Percentiles rank a stretch among this genome's conserved stretches.
Conservation (phyloP, 2,797 vertebrate genomes). For the Eulemur mongoz region DNA sequence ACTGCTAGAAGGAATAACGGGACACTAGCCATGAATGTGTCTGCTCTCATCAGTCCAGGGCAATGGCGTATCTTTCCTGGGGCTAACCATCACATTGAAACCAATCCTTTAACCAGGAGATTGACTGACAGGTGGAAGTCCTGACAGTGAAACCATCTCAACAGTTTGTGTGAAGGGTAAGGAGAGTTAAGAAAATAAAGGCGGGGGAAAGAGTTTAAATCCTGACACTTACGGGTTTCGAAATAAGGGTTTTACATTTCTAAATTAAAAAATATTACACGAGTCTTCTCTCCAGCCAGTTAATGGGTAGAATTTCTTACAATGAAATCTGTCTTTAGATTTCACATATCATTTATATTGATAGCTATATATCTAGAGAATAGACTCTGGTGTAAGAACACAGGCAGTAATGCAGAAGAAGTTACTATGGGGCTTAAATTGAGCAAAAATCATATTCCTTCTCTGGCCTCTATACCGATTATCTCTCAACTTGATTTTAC, state of each 20-base stretch:
- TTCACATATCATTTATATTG: background rate
- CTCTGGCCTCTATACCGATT: background rate
- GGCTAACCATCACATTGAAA: background rate
- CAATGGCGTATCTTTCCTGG: background rate
- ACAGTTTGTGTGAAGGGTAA: background rate
- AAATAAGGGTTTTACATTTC: conserved; percentile 2
- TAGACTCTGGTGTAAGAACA: background rate
- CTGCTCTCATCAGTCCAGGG: background rate
- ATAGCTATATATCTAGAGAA: background rate
- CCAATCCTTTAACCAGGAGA: too few relatives aligned
- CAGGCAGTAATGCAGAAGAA: background rate
- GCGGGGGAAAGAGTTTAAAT: background rate
- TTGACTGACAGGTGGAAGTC: background rate
- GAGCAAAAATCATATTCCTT: background rate
- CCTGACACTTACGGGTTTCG: background rate
- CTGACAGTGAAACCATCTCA: background rate
- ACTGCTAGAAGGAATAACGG: background rate
- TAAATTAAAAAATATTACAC: background rate
- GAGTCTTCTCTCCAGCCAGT: background rate
- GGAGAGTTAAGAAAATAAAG: background rate
- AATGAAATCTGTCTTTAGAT: background rate
- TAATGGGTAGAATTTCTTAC: background rate
- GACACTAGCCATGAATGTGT: background rate
- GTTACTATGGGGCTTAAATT: background rate
- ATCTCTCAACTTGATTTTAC: background rate